phyloP scores from a whole-genome alignment of 2,888 invertebrate species.

The Margaritifera margaritifera region DNA sequence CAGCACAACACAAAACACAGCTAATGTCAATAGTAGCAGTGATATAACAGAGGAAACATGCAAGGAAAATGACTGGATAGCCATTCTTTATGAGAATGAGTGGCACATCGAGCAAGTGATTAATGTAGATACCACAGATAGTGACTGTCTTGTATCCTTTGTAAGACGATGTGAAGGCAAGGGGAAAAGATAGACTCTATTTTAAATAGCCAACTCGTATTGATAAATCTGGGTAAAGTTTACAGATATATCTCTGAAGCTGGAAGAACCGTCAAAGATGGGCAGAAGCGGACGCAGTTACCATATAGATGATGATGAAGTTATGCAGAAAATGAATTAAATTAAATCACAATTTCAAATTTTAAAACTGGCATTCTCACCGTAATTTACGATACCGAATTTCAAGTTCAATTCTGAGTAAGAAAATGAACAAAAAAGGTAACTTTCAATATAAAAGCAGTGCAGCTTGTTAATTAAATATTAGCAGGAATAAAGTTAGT shows the following conservation, averaged over 20 bases:
- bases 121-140: conserved; percentile 7
- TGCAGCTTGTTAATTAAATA: too few species aligned
- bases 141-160: conserved; percentile 5
- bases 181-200: neutral
- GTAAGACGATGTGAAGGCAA: conserved; percentile 1
- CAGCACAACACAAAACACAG: neutral
- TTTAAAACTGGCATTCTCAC: too few species aligned
- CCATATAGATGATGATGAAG: neutral
- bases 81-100: conserved; percentile 8
- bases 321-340: neutral
- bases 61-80: conserved; percentile 9
- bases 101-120: conserved; percentile 12
- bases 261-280: conserved; percentile 1
- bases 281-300: conserved; percentile 10
- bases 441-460: too few species aligned
- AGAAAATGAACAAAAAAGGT: too few species aligned
- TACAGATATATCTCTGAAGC: neutral
- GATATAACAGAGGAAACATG: too few species aligned
- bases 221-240: conserved; percentile 8
- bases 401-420: too few species aligned
- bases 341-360: too few species aligned
- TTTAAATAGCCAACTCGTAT: conserved; percentile 10
- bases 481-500: too few species aligned
- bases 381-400: too few species aligned
- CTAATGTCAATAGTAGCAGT: neutral